Base-by-base conservation (phyloP, 2,888 invertebrate species). In the Lysandra coridon region DNA sequence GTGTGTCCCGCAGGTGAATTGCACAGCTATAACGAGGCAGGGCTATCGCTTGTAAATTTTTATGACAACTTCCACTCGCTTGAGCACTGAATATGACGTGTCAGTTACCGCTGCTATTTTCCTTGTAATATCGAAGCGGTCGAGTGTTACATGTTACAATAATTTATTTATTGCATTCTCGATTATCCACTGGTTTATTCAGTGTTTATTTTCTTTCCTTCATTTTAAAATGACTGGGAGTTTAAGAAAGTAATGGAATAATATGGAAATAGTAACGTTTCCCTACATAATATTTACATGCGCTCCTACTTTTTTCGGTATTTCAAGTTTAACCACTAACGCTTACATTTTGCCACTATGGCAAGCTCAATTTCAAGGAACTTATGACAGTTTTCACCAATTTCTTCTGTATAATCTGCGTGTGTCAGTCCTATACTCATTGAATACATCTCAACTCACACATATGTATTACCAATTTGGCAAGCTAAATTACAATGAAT, bases 1-100 rank as follows among this genome's bases (percentile, higher is more conserved):
- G 91, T 86, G 85, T 82, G 85, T 84, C 87, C 87, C 87, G 85
- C 89, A 89, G 88, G 88, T 87, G 87, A 86, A 53, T 53, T 74
- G 44, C 10, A 44, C 74, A 74, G 40, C 40, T 44, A 74, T 40
- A 40, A 40, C 40, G 40, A 23, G 40, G 7, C 44, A 74, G 40
- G 40, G 44, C 74, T 40, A 44, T 2, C 74, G 44, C 74, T 40
- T 74, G n/a, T 10, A 5, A 37, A 1, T 69, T 69, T 69, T 69
- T 69, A 14, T 37, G 14, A 17, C 33, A 69, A 69, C 4, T 64
- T 64, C 64, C 62, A 62, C 62, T n/a, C 62, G 62, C 10, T 30
- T 23, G 23, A 23, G 23, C 30, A 69, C 12, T 4, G 23, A 23
- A 64, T 64, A 64, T 64, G 69, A 69, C 69, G 69, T 37, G 33